Percentiles rank a stretch among this genome's conserved stretches.
phyloP scores from a whole-genome alignment of 2,797 vertebrate species.

The Microctenopoma stevenorrisi region DNA sequence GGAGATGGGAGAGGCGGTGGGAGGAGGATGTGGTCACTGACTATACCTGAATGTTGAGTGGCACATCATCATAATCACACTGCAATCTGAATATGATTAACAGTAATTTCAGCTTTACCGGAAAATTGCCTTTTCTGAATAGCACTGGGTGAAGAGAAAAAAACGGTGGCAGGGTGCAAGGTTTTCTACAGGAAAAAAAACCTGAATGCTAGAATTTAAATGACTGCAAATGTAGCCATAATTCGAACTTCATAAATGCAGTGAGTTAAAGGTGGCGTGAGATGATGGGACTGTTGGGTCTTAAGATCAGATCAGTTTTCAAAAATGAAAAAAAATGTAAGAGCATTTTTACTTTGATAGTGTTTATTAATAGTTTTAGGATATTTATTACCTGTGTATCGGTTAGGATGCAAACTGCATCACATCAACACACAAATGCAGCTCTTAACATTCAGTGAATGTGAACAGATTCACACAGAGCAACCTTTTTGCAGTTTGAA shows the following conservation, averaged over 20 bases:
- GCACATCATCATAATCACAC: slow-evolving; percentile 66
- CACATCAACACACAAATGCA: slow-evolving; percentile 17
- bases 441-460: slow-evolving; percentile 10
- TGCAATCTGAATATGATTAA: slow-evolving; percentile 70
- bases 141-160: slow-evolving; percentile 16
- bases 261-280: slow-evolving; percentile 22
- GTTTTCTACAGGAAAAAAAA: slow-evolving; percentile 26
- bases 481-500: slow-evolving; percentile 28
- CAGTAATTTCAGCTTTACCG: slow-evolving; percentile 59
- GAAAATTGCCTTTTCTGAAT: slow-evolving; percentile 53
- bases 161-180: neutral
- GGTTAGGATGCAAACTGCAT: slow-evolving; percentile 14
- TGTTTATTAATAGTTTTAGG: slow-evolving; percentile 9
- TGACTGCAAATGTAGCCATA: slow-evolving; percentile 26
- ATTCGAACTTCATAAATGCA: slow-evolving; percentile 31
- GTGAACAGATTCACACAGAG: slow-evolving; percentile 16
- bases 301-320: neutral
- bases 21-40: slow-evolving; percentile 37
- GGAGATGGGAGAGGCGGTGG: slow-evolving; percentile 50
- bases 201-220: slow-evolving; percentile 37
- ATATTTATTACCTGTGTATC: slow-evolving; percentile 1
- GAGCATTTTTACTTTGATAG: too few species aligned
- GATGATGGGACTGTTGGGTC: slow-evolving; percentile 17
- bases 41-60: slow-evolving; percentile 56
- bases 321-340: slow-evolving; percentile 10